These are phyloP conservation scores for Tuta absoluta DNA, from an alignment of 2,888 invertebrate species.

Conservation along the genomic window DNA sequence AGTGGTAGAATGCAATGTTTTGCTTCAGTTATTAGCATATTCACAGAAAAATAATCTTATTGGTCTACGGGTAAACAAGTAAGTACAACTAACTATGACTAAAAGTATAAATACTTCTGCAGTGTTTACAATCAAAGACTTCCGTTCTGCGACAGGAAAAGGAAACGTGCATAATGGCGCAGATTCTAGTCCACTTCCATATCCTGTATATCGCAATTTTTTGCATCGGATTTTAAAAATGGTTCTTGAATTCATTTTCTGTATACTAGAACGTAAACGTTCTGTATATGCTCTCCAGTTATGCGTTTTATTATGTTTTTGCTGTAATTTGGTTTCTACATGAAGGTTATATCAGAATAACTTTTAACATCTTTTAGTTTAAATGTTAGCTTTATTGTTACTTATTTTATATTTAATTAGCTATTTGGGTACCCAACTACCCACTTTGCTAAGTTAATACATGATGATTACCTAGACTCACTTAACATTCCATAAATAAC, in stretches of 20 bases:
- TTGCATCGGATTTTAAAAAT: neutral
- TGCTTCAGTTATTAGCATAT: neutral
- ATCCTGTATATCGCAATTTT: conserved; percentile 56
- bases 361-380: too few relatives aligned
- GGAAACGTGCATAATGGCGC: conserved; percentile 80
- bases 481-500: too few relatives aligned
- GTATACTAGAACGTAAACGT: neutral
- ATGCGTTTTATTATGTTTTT: neutral
- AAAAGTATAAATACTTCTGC: neutral
- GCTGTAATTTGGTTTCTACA: neutral
- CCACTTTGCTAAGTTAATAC: too few relatives aligned
- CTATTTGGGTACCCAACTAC: too few relatives aligned
- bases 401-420: too few relatives aligned
- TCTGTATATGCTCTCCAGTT: neutral
- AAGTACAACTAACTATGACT: neutral
- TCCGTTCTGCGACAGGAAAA: conserved; percentile 81
- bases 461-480: too few relatives aligned
- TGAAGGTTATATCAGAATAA: neutral
- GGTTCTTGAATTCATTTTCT: neutral
- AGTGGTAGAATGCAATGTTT: neutral
- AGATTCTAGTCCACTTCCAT: conserved; percentile 53
- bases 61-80: neutral
- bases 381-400: too few relatives aligned
- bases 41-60: too few relatives aligned
- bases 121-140: conserved; percentile 41